Percentiles rank a stretch among this genome's conserved stretches.
Evolutionary conservation across 53 echinoderm and acorn worm genomes (phyloP).

Genomic region (Astropecten irregularis): DNA sequence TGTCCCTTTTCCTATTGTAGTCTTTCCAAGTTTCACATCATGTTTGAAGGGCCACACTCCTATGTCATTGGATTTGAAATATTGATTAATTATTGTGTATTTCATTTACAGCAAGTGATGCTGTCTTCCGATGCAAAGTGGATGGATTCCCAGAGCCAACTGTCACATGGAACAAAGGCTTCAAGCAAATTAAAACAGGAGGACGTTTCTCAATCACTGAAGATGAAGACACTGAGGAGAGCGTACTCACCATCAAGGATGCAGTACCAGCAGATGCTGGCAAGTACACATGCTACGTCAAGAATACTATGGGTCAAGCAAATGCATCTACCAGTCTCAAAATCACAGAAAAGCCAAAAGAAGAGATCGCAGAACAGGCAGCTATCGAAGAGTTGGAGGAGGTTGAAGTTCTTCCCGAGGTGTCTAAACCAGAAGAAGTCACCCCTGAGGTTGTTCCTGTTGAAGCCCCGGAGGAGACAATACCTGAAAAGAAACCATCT

Average conservation of each 20-base stretch:
- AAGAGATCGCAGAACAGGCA: slow-evolving; percentile 21
- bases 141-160: slow-evolving; percentile 81
- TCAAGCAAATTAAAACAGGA: slow-evolving; percentile 81
- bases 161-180: slow-evolving; percentile 91
- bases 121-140: slow-evolving; percentile 75
- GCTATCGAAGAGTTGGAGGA: slow-evolving; percentile 30
- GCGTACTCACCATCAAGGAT: slow-evolving; percentile 75
- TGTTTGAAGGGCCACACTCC: too few species aligned
- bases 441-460: slow-evolving; percentile 32
- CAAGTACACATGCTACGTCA: slow-evolving; percentile 93
- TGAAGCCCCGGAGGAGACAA: slow-evolving; percentile 37
- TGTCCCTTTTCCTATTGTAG: background rate
- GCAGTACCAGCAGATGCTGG: slow-evolving; percentile 84
- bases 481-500: slow-evolving; percentile 38
- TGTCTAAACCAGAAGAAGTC: background rate
- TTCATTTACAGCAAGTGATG: slow-evolving; percentile 64
- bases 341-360: slow-evolving; percentile 18
- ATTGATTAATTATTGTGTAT: too few species aligned
- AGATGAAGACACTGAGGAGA: slow-evolving; percentile 76
- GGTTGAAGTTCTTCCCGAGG: slow-evolving; percentile 38
- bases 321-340: slow-evolving; percentile 21
- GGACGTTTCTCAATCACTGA: slow-evolving; percentile 69
- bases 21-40: too few species aligned
- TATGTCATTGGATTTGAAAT: too few species aligned
- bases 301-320: slow-evolving; percentile 75